Conservation (phyloP, 2,888 invertebrate genomes). For the Carcina quercana region DNA sequence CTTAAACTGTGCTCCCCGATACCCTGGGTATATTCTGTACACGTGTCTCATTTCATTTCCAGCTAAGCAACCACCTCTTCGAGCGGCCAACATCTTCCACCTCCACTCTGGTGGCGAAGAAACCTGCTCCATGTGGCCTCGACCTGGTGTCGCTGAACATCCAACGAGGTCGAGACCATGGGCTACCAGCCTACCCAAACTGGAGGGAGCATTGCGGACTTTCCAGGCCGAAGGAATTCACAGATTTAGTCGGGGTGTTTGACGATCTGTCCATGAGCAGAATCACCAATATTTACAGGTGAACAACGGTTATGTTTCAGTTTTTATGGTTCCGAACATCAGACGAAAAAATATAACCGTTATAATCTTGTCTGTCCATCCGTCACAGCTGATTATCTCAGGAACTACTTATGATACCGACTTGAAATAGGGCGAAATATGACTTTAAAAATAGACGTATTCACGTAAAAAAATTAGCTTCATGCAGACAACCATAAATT, state of each 20-base stretch:
- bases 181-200: conserved; percentile 83
- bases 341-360: too few relatives aligned
- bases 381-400: too few relatives aligned
- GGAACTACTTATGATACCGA: too few relatives aligned
- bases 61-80: conserved; percentile 82
- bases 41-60: conserved; percentile 13
- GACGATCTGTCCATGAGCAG: conserved; percentile 77
- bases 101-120: conserved; percentile 15
- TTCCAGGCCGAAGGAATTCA: conserved; percentile 74
- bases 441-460: too few relatives aligned
- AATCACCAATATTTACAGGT: conserved; percentile 79
- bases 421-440: too few relatives aligned
- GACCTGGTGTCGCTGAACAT: conserved; percentile 92
- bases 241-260: conserved; percentile 77
- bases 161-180: conserved; percentile 92
- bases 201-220: conserved; percentile 87
- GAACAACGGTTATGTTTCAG: conserved; percentile 26
- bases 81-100: conserved; percentile 59
- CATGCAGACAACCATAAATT: too few relatives aligned
- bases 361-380: too few relatives aligned
- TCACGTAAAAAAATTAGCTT: too few relatives aligned
- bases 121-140: conserved; percentile 76
- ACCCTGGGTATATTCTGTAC: too few relatives aligned
- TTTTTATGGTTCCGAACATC: too few relatives aligned
- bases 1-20: too few relatives aligned